These are phyloP conservation scores for Acanthis flammea DNA, from an alignment of 2,797 vertebrate genomes.

Conservation along the genomic window DNA sequence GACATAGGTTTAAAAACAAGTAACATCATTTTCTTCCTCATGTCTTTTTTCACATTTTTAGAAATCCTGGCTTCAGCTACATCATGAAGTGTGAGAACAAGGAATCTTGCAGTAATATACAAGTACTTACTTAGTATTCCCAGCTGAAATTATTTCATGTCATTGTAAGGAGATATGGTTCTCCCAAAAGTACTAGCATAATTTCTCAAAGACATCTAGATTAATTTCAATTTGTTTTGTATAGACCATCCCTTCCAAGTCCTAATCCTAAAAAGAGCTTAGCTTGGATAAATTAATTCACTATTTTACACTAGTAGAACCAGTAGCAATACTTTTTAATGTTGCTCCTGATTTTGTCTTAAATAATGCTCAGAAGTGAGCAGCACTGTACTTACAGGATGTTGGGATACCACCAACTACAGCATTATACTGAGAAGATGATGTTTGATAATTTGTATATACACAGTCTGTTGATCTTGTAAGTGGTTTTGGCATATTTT, in stretches of 20 bases:
- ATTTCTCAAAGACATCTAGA: neutral
- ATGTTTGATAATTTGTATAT: constrained; percentile 74
- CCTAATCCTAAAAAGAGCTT: neutral
- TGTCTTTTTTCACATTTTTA: neutral
- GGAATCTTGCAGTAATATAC: neutral
- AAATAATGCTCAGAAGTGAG: neutral
- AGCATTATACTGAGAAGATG: constrained; percentile 80
- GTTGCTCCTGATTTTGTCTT: neutral
- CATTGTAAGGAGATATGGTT: neutral
- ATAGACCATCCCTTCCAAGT: neutral
- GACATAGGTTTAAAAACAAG: neutral
- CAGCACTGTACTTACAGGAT: constrained; percentile 69
- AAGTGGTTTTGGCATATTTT: constrained; percentile 73
- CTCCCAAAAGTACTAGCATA: neutral
- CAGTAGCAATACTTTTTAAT: neutral
- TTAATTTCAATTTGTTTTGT: neutral
- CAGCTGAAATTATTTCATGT: neutral
- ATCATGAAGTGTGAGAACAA: neutral
- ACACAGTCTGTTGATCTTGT: constrained; percentile 41
- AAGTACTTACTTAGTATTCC: neutral
- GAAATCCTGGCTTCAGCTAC: neutral
- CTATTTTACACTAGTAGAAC: neutral
- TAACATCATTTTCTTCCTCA: neutral
- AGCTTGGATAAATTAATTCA: neutral
- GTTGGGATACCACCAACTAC: constrained; percentile 45